These are phyloP conservation scores for Drosophila neotestacea DNA, from an alignment of 2,888 invertebrate species.

Conservation along the genomic window DNA sequence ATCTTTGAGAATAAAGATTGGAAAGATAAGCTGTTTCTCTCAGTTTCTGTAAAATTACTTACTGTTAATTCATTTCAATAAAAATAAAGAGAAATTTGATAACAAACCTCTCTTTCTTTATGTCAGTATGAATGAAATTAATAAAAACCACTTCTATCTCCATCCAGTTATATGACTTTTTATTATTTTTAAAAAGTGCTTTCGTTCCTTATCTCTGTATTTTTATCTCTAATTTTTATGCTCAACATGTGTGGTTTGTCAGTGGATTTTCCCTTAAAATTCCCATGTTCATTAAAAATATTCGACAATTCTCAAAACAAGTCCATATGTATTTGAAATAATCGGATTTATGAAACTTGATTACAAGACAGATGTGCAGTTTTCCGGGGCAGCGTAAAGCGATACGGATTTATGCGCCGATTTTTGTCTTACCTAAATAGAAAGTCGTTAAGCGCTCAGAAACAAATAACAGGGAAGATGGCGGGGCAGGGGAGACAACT, in stretches of 20 bases:
- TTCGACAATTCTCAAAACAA: background rate
- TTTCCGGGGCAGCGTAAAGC: background rate
- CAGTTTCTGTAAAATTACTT: background rate
- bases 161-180: too few relatives aligned
- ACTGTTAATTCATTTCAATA: background rate
- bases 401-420: conserved; percentile 27
- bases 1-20: too few relatives aligned
- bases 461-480: conserved; percentile 8
- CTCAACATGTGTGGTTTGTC: too few relatives aligned
- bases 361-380: background rate
- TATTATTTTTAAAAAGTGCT: too few relatives aligned
- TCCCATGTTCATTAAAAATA: too few relatives aligned
- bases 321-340: background rate
- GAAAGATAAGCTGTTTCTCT: background rate
- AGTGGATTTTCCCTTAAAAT: too few relatives aligned
- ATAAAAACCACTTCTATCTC: too few relatives aligned
- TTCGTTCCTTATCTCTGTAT: too few relatives aligned
- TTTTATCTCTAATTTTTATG: too few relatives aligned
- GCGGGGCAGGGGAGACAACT: background rate
- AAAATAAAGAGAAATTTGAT: too few relatives aligned
- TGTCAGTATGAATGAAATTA: too few relatives aligned
- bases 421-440: conserved; percentile 44
- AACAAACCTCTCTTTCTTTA: too few relatives aligned
- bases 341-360: conserved; percentile 5
- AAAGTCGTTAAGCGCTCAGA: conserved; percentile 25